phyloP scores from a whole-genome alignment of 2,888 invertebrate genomes.

The Sabellastarte sp. region DNA sequence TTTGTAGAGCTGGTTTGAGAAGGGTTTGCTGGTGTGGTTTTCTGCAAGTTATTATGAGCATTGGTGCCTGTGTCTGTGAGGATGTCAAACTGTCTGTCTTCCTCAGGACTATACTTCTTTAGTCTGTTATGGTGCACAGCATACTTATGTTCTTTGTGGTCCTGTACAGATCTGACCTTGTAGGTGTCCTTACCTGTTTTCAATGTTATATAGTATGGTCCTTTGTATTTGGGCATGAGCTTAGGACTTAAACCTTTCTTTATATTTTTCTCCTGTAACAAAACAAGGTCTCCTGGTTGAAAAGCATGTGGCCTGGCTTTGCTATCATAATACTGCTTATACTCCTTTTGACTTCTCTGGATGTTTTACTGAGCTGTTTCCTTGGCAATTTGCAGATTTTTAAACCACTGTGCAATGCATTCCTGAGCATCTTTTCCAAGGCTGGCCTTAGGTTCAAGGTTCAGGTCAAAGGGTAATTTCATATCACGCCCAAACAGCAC shows the following conservation, averaged over 20 bases:
- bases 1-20: too few relatives aligned
- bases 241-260: not conserved
- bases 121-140: too few relatives aligned
- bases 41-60: too few relatives aligned
- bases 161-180: not conserved
- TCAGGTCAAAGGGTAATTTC: not conserved
- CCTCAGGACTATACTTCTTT: too few relatives aligned
- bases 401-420: not conserved
- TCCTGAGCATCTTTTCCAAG: not conserved
- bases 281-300: not conserved
- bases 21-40: too few relatives aligned
- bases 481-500: not conserved
- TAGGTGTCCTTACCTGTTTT: not conserved
- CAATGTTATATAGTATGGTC: not conserved
- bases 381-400: not conserved
- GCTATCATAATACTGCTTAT: not conserved
- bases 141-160: too few relatives aligned
- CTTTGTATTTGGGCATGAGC: not conserved
- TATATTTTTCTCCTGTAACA: not conserved
- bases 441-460: not conserved
- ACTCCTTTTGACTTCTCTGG: not conserved
- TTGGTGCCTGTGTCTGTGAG: too few relatives aligned
- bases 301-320: not conserved
- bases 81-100: too few relatives aligned
- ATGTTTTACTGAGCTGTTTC: not conserved